Conservation (phyloP, 1,140 invertebrate genomes). For the Hylaeus anthracinus region DNA sequence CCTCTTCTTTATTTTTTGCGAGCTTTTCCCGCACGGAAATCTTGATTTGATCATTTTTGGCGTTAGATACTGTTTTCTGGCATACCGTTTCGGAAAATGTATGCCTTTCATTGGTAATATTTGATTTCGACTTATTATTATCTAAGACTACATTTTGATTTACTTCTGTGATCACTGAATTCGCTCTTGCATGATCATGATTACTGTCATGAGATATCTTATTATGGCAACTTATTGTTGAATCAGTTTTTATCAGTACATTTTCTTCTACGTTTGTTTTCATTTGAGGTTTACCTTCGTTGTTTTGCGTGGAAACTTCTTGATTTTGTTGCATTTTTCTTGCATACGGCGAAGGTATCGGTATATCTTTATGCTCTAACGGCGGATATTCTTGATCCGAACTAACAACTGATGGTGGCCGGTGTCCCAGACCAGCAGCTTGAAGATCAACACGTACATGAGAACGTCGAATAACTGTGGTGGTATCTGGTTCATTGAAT, state of each 20-base stretch:
- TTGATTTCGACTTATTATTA: constrained; percentile 45
- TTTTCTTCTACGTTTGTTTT: constrained; percentile 35
- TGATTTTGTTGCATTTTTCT: constrained; percentile 62
- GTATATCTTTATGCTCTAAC: constrained; percentile 73
- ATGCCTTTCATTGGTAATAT: constrained; percentile 55
- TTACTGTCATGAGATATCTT: constrained; percentile 38
- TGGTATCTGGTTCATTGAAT: constrained; percentile 75
- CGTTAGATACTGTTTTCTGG: constrained; percentile 72
- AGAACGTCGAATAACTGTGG: constrained; percentile 76
- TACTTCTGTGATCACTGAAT: constrained; percentile 38
- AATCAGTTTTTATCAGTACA: constrained; percentile 24
- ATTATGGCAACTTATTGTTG: constrained; percentile 43
- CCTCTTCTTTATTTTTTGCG: constrained; percentile 69
- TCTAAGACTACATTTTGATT: constrained; percentile 48
- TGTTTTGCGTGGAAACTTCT: constrained; percentile 38
- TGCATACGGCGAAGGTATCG: constrained; percentile 69
- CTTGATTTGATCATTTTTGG: constrained; percentile 73
- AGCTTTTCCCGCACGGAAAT: constrained; percentile 70
- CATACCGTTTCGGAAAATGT: constrained; percentile 58
- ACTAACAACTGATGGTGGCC: constrained; percentile 81
- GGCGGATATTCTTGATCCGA: constrained; percentile 75
- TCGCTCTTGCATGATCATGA: constrained; percentile 35
- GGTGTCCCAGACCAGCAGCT: constrained; percentile 83
- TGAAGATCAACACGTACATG: constrained; percentile 82
- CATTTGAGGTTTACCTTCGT: constrained; percentile 47